Evolutionary conservation across 2,113 vertebrate genomes (phyloP).

Genomic region (Rhodinocichla rosea): DNA sequence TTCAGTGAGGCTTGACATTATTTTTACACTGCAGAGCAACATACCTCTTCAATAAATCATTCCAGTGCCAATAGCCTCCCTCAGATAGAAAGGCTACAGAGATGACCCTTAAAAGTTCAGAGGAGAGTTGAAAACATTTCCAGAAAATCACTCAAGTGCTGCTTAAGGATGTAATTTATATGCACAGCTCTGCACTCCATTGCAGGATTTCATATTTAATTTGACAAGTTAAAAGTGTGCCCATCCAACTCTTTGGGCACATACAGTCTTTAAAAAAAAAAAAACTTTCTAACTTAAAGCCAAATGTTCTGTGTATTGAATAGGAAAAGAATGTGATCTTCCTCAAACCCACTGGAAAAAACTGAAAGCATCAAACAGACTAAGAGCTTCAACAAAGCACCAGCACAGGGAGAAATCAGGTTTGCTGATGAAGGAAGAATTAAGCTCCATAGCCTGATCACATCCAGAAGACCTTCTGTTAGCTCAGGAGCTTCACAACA

Average conservation of each 20-base stretch:
- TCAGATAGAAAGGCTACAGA: not conserved
- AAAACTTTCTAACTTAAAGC: not conserved
- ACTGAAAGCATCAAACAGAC: not conserved
- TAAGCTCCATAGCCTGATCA: not conserved
- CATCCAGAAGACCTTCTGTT: not conserved
- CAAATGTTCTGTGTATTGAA: not conserved
- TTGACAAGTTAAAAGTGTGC: slow-evolving; percentile 35
- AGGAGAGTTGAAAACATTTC: slow-evolving; percentile 50
- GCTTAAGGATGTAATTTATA: slow-evolving; percentile 67
- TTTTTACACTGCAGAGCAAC: not conserved
- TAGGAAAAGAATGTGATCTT: not conserved
- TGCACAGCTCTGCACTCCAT: slow-evolving; percentile 48
- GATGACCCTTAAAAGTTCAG: slow-evolving; percentile 40
- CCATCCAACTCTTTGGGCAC: not conserved
- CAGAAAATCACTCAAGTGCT: slow-evolving; percentile 48
- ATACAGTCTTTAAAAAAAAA: not conserved
- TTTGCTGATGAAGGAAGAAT: not conserved
- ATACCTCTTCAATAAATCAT: slow-evolving; percentile 33
- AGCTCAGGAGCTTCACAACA: not conserved
- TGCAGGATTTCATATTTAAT: slow-evolving; percentile 63
- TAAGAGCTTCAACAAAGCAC: not conserved
- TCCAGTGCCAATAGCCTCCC: not conserved
- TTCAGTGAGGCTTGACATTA: not conserved
- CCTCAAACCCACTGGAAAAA: not conserved
- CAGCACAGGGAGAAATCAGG: not conserved